Conservation (phyloP, 2,888 invertebrate genomes). For the Callimorpha dominula region DNA sequence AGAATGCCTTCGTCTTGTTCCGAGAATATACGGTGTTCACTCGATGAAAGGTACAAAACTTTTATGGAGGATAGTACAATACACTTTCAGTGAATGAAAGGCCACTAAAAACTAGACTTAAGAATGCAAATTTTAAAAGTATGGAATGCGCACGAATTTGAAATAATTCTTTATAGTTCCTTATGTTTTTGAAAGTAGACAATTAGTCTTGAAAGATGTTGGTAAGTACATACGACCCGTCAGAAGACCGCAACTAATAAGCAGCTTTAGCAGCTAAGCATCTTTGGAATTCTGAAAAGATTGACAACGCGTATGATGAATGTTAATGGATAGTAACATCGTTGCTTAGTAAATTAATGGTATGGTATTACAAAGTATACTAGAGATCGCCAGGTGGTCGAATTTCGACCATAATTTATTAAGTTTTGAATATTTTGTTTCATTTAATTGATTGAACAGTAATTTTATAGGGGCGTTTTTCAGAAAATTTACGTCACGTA, state of each 20-base stretch:
- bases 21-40: constrained; percentile 52
- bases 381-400: no score
- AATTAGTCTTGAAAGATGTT: constrained; percentile 52
- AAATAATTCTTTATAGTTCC: constrained; percentile 58
- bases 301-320: not conserved
- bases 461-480: no score
- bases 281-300: not conserved
- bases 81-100: constrained; percentile 65
- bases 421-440: no score
- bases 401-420: no score
- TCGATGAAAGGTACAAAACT: constrained; percentile 60
- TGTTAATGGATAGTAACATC: no score
- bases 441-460: no score
- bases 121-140: constrained; percentile 65
- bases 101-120: constrained; percentile 56
- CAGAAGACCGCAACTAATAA: not conserved
- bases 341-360: no score
- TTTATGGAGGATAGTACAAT: constrained; percentile 57
- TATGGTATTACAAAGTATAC: no score
- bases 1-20: constrained; percentile 57
- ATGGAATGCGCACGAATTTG: constrained; percentile 53
- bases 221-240: not conserved
- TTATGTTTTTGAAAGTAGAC: constrained; percentile 50
- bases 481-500: no score
- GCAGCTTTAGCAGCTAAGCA: no score